phyloP scores from a whole-genome alignment of 2,797 vertebrate species.

The Potorous gilbertii region DNA sequence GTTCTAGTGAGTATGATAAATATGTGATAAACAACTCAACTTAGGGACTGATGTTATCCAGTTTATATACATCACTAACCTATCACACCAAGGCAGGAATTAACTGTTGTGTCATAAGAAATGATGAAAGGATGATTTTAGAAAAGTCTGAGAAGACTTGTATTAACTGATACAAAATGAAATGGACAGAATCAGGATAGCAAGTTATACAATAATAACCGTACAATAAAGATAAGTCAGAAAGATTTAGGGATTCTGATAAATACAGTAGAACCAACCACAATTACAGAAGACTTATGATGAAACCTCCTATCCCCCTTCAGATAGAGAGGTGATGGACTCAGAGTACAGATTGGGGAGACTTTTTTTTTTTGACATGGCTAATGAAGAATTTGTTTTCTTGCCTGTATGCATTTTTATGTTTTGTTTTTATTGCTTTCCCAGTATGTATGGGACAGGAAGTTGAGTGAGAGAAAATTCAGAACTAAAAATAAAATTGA shows the following conservation, averaged over 20 bases:
- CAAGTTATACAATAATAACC: not conserved
- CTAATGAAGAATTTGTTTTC: not conserved
- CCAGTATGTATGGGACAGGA: not conserved
- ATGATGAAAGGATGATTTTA: not conserved
- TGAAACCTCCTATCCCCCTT: not conserved
- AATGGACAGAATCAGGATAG: not conserved
- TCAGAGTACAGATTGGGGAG: not conserved
- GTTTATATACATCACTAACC: not conserved
- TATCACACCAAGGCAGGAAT: not conserved
- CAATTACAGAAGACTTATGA: not conserved
- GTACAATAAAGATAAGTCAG: not conserved
- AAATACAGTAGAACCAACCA: not conserved
- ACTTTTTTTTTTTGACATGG: not conserved
- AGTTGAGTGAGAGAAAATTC: not conserved
- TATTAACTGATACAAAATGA: not conserved
- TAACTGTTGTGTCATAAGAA: not conserved
- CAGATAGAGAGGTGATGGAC: too few species aligned
- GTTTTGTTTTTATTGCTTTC: not conserved
- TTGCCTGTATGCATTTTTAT: not conserved
- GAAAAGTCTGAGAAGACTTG: not conserved
- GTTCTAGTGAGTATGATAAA: not conserved
- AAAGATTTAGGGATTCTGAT: not conserved
- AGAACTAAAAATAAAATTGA: not conserved
- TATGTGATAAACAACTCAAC: not conserved
- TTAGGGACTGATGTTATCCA: not conserved